phyloP scores from a whole-genome alignment of 2,113 vertebrate species.

The Lasiurus cinereus region DNA sequence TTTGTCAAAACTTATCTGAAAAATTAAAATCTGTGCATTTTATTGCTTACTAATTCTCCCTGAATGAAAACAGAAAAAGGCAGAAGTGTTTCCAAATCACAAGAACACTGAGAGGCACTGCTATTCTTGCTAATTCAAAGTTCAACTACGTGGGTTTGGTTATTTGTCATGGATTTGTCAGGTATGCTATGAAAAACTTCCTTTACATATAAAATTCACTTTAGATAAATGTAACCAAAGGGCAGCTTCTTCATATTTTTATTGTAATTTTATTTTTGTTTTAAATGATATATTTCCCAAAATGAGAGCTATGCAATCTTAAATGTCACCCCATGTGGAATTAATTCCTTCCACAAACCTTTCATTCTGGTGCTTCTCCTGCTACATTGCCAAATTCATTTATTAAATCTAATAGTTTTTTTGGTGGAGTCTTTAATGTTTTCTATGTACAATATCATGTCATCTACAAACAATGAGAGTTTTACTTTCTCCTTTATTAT shows the following conservation, averaged over 20 bases:
- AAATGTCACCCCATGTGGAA: background rate
- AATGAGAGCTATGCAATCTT: conserved; percentile 35
- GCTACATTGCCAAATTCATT: too few species aligned
- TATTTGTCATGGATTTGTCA: conserved; percentile 30
- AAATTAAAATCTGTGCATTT: conserved; percentile 24
- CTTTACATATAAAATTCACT: conserved; percentile 48
- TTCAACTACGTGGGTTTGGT: background rate
- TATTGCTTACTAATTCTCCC: conserved; percentile 13
- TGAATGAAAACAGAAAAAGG: conserved; percentile 17
- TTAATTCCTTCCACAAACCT: background rate
- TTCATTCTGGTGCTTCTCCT: conserved; percentile 34
- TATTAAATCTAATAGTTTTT: too few species aligned
- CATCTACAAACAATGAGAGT: too few species aligned
- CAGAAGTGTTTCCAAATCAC: background rate
- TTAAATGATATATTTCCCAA: conserved; percentile 35
- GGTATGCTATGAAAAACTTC: background rate
- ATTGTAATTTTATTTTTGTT: background rate
- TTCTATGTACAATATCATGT: too few species aligned
- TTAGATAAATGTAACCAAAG: conserved; percentile 5
- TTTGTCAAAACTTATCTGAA: conserved; percentile 50
- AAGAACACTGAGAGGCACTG: background rate
- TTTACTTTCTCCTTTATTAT: background rate
- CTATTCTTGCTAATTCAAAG: conserved; percentile 1
- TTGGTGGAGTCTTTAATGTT: too few species aligned
- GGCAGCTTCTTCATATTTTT: background rate